Percentiles rank a stretch among this genome's conserved stretches.
phyloP scores from a whole-genome alignment of 2,888 invertebrate species.

The Patella depressa region DNA sequence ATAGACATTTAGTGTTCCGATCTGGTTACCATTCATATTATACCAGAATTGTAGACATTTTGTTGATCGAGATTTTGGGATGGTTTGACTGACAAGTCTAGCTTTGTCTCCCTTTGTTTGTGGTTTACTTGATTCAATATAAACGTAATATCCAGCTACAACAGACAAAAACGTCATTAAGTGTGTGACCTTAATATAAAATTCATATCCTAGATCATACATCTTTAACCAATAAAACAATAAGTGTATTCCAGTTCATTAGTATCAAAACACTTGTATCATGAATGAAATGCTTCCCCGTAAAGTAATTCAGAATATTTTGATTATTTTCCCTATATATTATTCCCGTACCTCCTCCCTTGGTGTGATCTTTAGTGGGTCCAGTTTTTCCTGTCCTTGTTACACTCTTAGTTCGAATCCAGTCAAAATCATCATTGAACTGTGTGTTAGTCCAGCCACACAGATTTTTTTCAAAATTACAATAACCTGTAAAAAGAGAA shows the following conservation, averaged over 20 bases:
- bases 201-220: too few relatives aligned
- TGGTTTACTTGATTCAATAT: conserved; percentile 58
- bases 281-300: too few relatives aligned
- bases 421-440: conserved; percentile 56
- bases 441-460: conserved; percentile 54
- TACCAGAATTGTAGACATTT: conserved; percentile 63
- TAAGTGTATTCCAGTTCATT: too few relatives aligned
- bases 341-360: not conserved
- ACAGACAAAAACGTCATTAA: not conserved
- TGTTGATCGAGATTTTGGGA: conserved; percentile 26
- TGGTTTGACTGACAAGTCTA: conserved; percentile 48
- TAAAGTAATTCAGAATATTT: too few relatives aligned
- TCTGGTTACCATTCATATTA: conserved; percentile 58
- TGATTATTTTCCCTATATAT: too few relatives aligned
- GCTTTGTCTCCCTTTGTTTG: conserved; percentile 52
- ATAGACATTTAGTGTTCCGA: conserved; percentile 57
- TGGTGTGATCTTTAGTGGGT: conserved; percentile 53
- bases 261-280: too few relatives aligned
- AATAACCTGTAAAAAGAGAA: conserved; percentile 41
- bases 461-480: conserved; percentile 56
- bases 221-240: too few relatives aligned
- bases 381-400: conserved; percentile 50
- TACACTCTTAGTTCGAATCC: conserved; percentile 44
- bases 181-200: too few relatives aligned
- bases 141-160: conserved; percentile 56